phyloP scores from a whole-genome alignment of 2,797 vertebrate genomes.

The Distichodus sexfasciatus region DNA sequence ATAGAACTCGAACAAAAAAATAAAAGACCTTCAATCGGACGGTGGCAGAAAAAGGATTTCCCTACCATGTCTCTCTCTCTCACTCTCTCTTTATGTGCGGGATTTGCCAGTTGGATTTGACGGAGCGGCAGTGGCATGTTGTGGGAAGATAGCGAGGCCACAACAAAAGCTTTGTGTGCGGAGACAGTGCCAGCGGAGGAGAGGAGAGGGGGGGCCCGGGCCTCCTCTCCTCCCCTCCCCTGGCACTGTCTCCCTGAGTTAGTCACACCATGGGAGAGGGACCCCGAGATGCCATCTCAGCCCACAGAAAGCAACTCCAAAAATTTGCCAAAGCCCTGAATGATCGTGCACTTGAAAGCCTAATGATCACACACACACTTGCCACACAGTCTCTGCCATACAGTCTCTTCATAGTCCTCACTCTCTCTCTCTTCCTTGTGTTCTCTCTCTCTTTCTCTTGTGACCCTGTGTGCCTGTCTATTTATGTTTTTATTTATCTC shows the following conservation, averaged over 20 bases:
- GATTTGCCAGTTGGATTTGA: conserved; percentile 55
- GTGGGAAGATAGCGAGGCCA: conserved; percentile 64
- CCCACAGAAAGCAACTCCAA: conserved; percentile 54
- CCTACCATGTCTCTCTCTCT: background rate
- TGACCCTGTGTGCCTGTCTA: too few species aligned
- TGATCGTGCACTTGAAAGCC: conserved; percentile 43
- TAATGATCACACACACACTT: conserved; percentile 34
- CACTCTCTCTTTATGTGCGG: conserved; percentile 29
- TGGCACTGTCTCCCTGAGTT: conserved; percentile 69
- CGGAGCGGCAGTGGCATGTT: conserved; percentile 61
- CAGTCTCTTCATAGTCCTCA: background rate
- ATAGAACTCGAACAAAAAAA: conserved; percentile 49
- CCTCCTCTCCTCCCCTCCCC: conserved; percentile 53
- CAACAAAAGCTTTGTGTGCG: conserved; percentile 61
- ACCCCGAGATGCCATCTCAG: conserved; percentile 46
- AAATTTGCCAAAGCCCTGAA: conserved; percentile 44
- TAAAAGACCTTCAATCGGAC: conserved; percentile 62
- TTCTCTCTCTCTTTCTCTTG: too few species aligned
- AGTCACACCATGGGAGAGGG: conserved; percentile 71
- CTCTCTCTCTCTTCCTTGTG: too few species aligned
- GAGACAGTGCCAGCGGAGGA: conserved; percentile 47
- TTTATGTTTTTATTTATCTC: too few species aligned
- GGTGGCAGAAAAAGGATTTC: conserved; percentile 54
- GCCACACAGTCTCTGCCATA: background rate
- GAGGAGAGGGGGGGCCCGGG: too few species aligned